Evolutionary conservation across 2,797 vertebrate species (phyloP), one percentile per base, ranked within the genome.

Genomic region (Champsocephalus esox): DNA sequence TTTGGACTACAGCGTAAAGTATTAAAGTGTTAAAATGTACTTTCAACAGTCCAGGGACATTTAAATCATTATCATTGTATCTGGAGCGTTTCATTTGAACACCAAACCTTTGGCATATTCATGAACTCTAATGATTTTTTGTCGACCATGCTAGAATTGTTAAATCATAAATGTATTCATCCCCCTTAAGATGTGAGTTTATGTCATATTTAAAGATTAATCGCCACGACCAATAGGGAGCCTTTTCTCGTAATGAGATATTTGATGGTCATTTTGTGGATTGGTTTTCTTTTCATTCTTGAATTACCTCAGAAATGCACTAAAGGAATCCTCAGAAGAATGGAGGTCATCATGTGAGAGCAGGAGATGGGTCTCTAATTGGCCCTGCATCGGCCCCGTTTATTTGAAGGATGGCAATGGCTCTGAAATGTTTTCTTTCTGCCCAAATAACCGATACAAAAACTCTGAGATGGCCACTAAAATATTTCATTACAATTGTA

Each of bases 331-430:
- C n/a, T 10, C n/a, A 3, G 3, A 66, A 55, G 28, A 66, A 68
- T 59, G 62, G 21, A 48, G 54, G 73, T 81, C 65, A 45, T 87
- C 70, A 85, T 61, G 75, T 61, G 78, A 48, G 51, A 62, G 55
- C n/a, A 65, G 69, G 41, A 78, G 79, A 79, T 49, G 66, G 73
- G 52, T 28, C 21, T 11, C n/a, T 91, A 81, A 87, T 86, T 85
- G 80, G 74, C 51, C 72, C 54, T 74, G 57, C 54, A 24, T 58
- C 32, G 60, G 44, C 79, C 78, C 58, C 75, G 75, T 89, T 84
- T 76, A 32, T 78, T 41, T 87, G 82, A 89, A 32, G 61, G 73
- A 89, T 81, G 84, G 38, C 88, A 83, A 88, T 84, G 16, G 83
- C 77, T 64, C 38, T 12, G 55, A 87, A 89, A 85, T 58, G 71